Base-by-base conservation (phyloP, 2,888 invertebrate species). In the Hypsopygia costalis region DNA sequence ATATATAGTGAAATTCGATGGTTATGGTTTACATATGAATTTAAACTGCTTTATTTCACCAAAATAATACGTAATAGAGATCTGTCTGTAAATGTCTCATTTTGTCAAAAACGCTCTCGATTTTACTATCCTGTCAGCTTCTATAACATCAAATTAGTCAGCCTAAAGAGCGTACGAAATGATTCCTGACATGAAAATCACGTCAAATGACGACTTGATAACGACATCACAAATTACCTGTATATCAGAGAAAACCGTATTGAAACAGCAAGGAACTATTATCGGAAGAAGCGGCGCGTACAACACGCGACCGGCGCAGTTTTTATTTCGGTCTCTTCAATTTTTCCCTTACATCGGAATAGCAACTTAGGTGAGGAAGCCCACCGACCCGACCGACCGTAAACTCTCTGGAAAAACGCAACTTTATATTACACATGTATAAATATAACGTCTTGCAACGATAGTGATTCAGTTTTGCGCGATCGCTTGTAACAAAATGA, bases 391-490 rank as follows among this genome's bases (percentile, higher is more conserved):
- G 60, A 35, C 86, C 75, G 69, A 83, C 74, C 87, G 83, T 81
- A 74, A 79, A 77, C 47, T 53, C 60, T 59, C 81, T 61, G 81
- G 83, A 78, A 83, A 85, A 82, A 83, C 81, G 86, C 80, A 79
- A 83, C 61, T 81, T 79, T 71, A 77, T 62, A 77, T 58, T 55
- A 79, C 81, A 80, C 81, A 74, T 83, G 83, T 88, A 88, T 87
- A 88, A 81, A 88, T 87, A 86, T 81, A 82, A 73, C 81, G 76
- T 59, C 68, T 58, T 47, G 47, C 65, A 71, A 69, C 78, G 62
- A 78, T 58, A 69, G 76, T 74, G 78, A 82, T 78, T 86, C 88
- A 88, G 88, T 88, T 81, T 78, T 76, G 65, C 83, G 80, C 83
- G 81, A 81, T 72, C 81, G 77, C 79, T 86, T 76, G 85, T 61